phyloP scores from a whole-genome alignment of 1,140 invertebrate species.

The Hyles vespertilio region DNA sequence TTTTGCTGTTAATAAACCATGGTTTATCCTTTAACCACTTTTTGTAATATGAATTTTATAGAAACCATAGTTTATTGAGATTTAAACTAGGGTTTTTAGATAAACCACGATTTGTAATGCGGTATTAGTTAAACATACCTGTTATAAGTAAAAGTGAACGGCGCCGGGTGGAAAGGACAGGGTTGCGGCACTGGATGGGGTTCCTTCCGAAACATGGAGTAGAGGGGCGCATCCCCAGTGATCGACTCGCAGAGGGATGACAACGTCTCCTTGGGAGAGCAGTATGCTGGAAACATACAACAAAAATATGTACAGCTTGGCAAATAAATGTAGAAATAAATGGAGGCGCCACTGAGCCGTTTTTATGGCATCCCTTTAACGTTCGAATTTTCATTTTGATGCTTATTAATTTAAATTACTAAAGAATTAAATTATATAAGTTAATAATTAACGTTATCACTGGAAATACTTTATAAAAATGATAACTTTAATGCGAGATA shows the following conservation, averaged over 20 bases:
- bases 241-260: conserved; percentile 80
- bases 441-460: too few relatives aligned
- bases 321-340: too few relatives aligned
- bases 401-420: not conserved
- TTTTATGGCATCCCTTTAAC: too few relatives aligned
- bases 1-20: too few relatives aligned
- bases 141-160: conserved; percentile 88
- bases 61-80: too few relatives aligned
- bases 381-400: too few relatives aligned
- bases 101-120: too few relatives aligned
- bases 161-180: conserved; percentile 85
- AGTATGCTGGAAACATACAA: conserved; percentile 76
- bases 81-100: too few relatives aligned
- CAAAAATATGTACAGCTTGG: conserved; percentile 1
- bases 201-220: conserved; percentile 84
- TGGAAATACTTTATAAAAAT: too few relatives aligned
- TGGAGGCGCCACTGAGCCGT: too few relatives aligned
- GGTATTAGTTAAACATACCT: conserved; percentile 46
- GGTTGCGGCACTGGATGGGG: conserved; percentile 79
- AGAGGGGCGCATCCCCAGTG: conserved; percentile 82
- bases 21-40: too few relatives aligned
- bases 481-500: not conserved
- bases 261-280: conserved; percentile 73
- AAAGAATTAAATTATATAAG: not conserved
- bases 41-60: too few relatives aligned